Percentiles rank a stretch among this genome's conserved stretches.
phyloP scores from a whole-genome alignment of 2,888 invertebrate genomes.

The Drosophila phalerata region DNA sequence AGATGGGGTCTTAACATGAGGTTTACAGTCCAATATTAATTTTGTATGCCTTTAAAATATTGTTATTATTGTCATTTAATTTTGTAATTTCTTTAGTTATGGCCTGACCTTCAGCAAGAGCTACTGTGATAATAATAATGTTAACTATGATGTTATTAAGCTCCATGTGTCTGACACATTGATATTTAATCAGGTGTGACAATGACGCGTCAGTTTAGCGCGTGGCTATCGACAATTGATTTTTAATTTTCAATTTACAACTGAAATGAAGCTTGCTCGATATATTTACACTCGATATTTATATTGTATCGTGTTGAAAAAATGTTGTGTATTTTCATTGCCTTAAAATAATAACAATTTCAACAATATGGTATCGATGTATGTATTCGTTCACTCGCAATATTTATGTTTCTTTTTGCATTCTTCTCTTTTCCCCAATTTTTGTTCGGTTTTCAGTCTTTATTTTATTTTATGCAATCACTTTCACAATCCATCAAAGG shows the following conservation, averaged over 20 bases:
- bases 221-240: conserved; percentile 43
- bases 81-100: conserved; percentile 6
- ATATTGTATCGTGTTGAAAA: conserved; percentile 22
- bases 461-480: conserved; percentile 68
- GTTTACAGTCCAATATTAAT: conserved; percentile 1
- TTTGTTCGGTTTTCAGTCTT: conserved; percentile 27
- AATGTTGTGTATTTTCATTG: conserved; percentile 24
- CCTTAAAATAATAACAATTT: conserved; percentile 39
- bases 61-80: not conserved
- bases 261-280: conserved; percentile 17
- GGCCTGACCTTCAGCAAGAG: conserved; percentile 4
- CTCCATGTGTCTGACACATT: not conserved
- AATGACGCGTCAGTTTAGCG: conserved; percentile 13
- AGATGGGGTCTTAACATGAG: not conserved
- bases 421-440: conserved; percentile 1
- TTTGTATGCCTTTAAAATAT: conserved; percentile 3
- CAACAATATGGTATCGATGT: conserved; percentile 26
- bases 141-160: conserved; percentile 1
- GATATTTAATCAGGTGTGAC: not conserved
- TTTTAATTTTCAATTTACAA: conserved; percentile 56
- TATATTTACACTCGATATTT: conserved; percentile 17
- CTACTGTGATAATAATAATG: not conserved
- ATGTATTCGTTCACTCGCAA: conserved; percentile 1
- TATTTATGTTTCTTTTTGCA: conserved; percentile 21
- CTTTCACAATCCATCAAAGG: conserved; percentile 71